Percentiles rank a stretch among this genome's conserved stretches.
These are phyloP conservation scores for Motacilla alba DNA, from an alignment of 2,113 vertebrate species.

Conservation along the genomic window DNA sequence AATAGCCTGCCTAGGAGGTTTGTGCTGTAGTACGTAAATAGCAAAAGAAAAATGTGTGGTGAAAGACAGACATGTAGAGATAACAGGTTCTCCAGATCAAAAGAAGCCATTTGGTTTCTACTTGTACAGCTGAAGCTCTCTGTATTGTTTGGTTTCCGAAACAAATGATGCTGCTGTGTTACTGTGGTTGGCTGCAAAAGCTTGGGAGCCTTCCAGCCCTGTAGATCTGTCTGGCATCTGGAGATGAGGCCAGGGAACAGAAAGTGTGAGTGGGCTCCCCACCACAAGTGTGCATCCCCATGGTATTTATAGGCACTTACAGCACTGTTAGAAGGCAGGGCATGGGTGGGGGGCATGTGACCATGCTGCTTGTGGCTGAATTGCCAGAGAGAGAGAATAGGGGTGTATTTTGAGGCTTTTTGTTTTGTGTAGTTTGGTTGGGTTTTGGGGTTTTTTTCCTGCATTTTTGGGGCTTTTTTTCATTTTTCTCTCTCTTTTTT, in stretches of 20 bases:
- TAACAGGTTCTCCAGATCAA: neutral
- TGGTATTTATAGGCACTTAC: conserved; percentile 7
- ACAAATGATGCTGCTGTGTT: neutral
- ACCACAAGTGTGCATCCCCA: accelerated
- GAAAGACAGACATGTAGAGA: neutral
- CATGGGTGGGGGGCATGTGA: neutral
- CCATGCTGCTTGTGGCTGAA: neutral
- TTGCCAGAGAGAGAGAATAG: neutral
- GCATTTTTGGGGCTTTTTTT: neutral
- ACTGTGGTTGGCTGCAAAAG: accelerated
- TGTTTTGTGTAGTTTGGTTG: neutral
- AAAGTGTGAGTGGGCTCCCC: neutral
- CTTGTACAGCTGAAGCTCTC: neutral
- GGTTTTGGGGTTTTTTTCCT: neutral
- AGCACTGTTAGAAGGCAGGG: neutral
- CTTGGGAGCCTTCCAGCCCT: neutral
- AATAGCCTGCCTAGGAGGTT: neutral
- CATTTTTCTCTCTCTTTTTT: accelerated
- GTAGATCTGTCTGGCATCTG: neutral
- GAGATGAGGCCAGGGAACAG: neutral
- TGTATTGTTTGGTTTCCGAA: neutral
- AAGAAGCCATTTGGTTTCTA: neutral
- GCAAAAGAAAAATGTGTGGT: neutral
- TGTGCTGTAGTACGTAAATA: neutral
- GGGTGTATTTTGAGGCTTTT: neutral